Evolutionary conservation across 2,797 vertebrate species (phyloP).

Genomic region (Phyllotis vaccarum): DNA sequence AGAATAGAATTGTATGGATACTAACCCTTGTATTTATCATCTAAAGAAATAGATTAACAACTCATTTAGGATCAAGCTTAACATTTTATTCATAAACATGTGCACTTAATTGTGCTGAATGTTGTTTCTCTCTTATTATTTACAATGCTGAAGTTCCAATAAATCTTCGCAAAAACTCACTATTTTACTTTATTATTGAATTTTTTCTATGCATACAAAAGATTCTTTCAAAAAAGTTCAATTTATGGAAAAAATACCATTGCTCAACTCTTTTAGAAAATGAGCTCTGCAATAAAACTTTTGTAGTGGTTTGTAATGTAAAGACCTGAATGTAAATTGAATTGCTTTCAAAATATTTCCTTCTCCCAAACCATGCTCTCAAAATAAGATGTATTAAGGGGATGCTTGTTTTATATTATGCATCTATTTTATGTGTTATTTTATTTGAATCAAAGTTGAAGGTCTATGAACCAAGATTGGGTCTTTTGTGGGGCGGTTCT

Average conservation of each 20-base stretch:
- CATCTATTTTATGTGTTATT: constrained; percentile 87
- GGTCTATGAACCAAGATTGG: constrained; percentile 92
- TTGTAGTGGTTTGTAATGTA: constrained; percentile 43
- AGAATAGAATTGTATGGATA: constrained; percentile 59
- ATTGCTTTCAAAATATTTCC: constrained; percentile 82
- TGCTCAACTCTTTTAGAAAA: not conserved
- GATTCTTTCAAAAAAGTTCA: not conserved
- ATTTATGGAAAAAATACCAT: not conserved
- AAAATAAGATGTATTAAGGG: constrained; percentile 89
- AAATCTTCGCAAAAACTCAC: not conserved
- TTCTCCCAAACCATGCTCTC: constrained; percentile 80
- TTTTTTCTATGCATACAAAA: not conserved
- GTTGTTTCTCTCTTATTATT: not conserved
- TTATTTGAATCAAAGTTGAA: constrained; percentile 83
- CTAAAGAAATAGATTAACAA: constrained; percentile 27
- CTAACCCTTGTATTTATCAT: constrained; percentile 65
- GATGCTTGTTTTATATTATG: constrained; percentile 79
- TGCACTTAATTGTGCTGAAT: not conserved
- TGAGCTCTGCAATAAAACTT: not conserved
- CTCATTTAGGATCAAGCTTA: not conserved
- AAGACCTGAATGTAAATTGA: constrained; percentile 83
- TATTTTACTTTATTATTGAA: constrained; percentile 19
- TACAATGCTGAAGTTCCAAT: not conserved
- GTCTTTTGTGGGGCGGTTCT: constrained; percentile 92
- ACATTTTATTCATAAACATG: not conserved